Conservation (phyloP, 2,113 vertebrate species). For the Hirundichthys speculiger region DNA sequence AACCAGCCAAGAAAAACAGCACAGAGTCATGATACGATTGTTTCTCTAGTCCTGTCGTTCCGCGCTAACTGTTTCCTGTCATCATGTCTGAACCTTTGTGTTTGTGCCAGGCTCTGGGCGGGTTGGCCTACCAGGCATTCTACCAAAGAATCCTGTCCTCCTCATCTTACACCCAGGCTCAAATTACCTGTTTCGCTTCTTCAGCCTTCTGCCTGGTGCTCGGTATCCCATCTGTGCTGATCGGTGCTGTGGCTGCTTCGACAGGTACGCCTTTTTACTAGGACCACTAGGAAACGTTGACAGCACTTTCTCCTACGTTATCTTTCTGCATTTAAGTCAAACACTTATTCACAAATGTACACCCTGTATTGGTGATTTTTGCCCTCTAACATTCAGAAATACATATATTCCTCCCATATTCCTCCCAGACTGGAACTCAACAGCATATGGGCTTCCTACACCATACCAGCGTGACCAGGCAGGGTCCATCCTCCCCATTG, state of each 20-base stretch:
- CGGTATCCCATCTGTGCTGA: conserved; percentile 81
- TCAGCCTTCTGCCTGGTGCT: conserved; percentile 77
- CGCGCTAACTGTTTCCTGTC: conserved; percentile 19
- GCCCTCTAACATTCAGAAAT: not conserved
- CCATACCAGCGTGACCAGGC: conserved; percentile 55
- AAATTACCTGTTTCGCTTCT: conserved; percentile 81
- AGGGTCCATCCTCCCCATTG: conserved; percentile 68
- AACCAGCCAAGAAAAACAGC: conserved; percentile 9
- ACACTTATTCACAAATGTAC: too few species aligned
- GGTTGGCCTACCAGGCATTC: conserved; percentile 85
- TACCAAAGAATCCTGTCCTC: conserved; percentile 85
- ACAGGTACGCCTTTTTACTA: conserved; percentile 73
- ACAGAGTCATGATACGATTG: not conserved
- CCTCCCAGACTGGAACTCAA: conserved; percentile 72
- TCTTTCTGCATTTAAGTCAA: too few species aligned
- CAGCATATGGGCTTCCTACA: conserved; percentile 55
- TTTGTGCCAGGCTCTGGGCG: conserved; percentile 80
- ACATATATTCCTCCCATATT: not conserved
- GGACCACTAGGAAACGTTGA: not conserved
- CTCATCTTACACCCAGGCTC: conserved; percentile 80
- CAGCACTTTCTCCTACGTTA: not conserved
- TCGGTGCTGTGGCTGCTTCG: conserved; percentile 84
- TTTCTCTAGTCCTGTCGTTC: not conserved
- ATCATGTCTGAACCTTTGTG: conserved; percentile 25
- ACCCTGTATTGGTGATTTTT: not conserved